A percentile compares a stretch with the other conserved stretches of the same genome.
Evolutionary conservation across 2,888 invertebrate species (phyloP).

Genomic region (Mesochorus sp.): DNA sequence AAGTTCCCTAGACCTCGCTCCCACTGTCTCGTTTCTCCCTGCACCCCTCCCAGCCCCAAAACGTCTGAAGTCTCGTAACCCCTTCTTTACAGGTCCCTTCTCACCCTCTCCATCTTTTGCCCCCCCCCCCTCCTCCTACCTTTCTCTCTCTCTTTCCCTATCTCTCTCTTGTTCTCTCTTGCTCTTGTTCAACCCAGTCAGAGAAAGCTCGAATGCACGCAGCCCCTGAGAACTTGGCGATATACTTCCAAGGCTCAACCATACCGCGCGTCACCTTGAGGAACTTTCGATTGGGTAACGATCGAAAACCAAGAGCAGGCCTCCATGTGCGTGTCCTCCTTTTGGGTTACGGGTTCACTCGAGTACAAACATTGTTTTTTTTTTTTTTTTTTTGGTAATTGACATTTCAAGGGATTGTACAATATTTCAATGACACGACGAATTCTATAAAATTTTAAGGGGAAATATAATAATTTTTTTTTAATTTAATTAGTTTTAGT

Average conservation of each 20-base stretch:
- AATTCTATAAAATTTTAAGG: too few species aligned
- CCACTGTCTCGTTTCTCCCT: conserved; percentile 54
- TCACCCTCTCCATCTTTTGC: conserved; percentile 56
- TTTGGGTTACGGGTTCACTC: too few species aligned
- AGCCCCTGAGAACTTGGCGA: conserved; percentile 64
- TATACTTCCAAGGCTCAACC: conserved; percentile 29
- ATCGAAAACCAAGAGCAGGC: conserved; percentile 42
- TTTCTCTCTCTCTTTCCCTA: conserved; percentile 71
- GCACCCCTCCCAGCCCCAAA: conserved; percentile 70
- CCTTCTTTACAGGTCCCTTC: conserved; percentile 39
- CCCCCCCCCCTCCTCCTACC: too few species aligned
- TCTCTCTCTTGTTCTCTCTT: conserved; percentile 47
- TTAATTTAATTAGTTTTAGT: too few species aligned
- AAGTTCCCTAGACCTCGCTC: conserved; percentile 73
- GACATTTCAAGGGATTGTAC: too few species aligned
- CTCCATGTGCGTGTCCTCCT: too few species aligned
- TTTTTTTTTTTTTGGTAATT: too few species aligned
- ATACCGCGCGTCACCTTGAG: conserved; percentile 49
- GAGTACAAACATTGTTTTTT: too few species aligned
- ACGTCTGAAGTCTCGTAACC: conserved; percentile 52
- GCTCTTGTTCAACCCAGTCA: conserved; percentile 60
- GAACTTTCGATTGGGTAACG: conserved; percentile 41
- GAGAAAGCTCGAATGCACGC: conserved; percentile 71
- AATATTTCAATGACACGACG: too few species aligned
- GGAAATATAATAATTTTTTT: too few species aligned